phyloP scores from a whole-genome alignment of 2,888 invertebrate species.

The Acanthosoma haemorrhoidale region DNA sequence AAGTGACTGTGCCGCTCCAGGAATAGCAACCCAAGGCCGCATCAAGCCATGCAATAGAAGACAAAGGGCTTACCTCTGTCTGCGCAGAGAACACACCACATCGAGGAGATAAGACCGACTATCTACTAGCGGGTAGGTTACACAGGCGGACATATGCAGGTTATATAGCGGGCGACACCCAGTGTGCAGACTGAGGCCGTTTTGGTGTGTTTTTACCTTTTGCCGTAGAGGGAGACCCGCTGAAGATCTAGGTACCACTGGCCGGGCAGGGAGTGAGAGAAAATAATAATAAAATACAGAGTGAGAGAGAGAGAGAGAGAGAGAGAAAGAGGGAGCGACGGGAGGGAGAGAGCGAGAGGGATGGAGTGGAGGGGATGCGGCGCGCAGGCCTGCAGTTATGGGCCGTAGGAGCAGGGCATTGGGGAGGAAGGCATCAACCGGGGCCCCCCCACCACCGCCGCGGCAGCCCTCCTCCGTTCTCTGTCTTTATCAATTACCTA shows the following conservation, averaged over 20 bases:
- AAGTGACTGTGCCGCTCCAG: no score
- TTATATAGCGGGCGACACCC: conserved; percentile 7
- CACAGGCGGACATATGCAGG: background rate
- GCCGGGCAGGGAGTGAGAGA: background rate
- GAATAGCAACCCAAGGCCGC: no score
- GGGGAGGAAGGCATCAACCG: conserved; percentile 36
- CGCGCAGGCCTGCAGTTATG: conserved; percentile 20
- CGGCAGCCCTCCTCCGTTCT: no score
- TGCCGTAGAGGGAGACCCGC: conserved; percentile 2
- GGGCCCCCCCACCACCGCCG: conserved; percentile 21
- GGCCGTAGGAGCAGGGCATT: conserved; percentile 29
- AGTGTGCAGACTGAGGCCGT: background rate
- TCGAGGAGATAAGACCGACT: no score
- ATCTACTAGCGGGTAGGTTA: background rate
- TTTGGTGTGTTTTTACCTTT: conserved; percentile 6
- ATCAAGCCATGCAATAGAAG: background rate
- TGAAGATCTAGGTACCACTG: conserved; percentile 22
- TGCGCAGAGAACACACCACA: no score
- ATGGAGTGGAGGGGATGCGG: conserved; percentile 11
- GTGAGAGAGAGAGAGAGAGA: background rate
- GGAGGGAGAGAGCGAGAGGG: background rate
- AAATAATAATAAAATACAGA: background rate
- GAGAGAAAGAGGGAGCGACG: background rate
- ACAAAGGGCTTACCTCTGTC: conserved; percentile 4
- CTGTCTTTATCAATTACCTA: conserved; percentile 26